These are phyloP conservation scores for Genyomyrus donnyi DNA, from an alignment of 2,113 vertebrate species.

Conservation along the genomic window DNA sequence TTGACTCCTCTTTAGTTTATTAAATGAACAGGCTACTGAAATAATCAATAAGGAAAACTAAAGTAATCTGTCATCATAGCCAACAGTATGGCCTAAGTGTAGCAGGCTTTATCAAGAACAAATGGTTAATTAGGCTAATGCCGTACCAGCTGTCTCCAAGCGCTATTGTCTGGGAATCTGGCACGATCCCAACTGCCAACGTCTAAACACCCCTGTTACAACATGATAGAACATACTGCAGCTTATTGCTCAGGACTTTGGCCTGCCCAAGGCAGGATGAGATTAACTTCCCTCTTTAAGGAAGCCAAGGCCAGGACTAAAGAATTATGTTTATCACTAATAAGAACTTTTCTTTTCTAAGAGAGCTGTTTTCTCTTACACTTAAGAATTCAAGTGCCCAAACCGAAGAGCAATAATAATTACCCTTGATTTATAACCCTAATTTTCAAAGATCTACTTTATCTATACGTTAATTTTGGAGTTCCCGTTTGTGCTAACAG, in stretches of 20 bases:
- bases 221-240: not conserved
- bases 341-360: not conserved
- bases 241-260: constrained; percentile 11
- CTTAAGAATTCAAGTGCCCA: not conserved
- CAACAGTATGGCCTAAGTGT: not conserved
- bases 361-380: not conserved
- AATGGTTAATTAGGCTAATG: not conserved
- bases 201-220: not conserved
- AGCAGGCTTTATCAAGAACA: not conserved
- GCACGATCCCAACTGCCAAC: not conserved
- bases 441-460: not conserved
- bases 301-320: not conserved
- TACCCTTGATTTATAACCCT: not conserved
- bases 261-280: not conserved
- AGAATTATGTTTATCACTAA: not conserved
- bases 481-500: not conserved
- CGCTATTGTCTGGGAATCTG: not conserved
- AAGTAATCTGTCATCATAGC: not conserved
- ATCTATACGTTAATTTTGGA: not conserved
- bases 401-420: not conserved
- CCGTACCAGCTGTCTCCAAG: constrained; percentile 11
- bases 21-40: not conserved
- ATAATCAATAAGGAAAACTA: not conserved
- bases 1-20: not conserved
- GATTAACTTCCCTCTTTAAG: not conserved